Percentiles rank a stretch among this genome's conserved stretches.
These are phyloP conservation scores for Darevskia mixta DNA, from an alignment of 2,797 vertebrate species.

Conservation along the genomic window DNA sequence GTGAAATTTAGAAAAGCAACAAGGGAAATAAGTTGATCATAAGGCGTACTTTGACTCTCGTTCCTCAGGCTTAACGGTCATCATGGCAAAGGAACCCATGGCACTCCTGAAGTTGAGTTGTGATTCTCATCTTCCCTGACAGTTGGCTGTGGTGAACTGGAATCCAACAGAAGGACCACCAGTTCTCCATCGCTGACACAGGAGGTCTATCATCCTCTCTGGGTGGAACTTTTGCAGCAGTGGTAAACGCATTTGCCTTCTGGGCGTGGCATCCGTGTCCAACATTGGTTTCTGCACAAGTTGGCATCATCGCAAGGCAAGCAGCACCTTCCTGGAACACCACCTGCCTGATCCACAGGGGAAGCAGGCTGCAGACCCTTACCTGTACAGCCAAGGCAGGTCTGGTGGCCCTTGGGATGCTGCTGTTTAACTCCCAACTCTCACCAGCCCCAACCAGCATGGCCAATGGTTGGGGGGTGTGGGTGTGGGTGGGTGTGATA, in stretches of 20 bases:
- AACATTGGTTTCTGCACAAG: background rate
- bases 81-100: background rate
- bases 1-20: background rate
- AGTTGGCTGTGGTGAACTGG: too few species aligned
- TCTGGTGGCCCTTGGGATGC: background rate
- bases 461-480: too few species aligned
- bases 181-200: background rate
- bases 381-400: background rate
- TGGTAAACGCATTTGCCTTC: background rate
- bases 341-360: background rate
- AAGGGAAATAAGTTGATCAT: background rate
- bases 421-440: too few species aligned
- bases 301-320: background rate
- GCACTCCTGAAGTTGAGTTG: background rate
- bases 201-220: background rate
- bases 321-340: background rate
- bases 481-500: background rate
- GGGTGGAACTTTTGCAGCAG: background rate
- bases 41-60: background rate
- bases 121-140: too few species aligned
- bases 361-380: background rate
- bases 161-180: too few species aligned
- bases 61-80: background rate
- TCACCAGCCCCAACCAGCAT: too few species aligned
- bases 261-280: background rate